Evolutionary conservation across 2,113 vertebrate species (phyloP).

Genomic region (Mirounga angustirostris): DNA sequence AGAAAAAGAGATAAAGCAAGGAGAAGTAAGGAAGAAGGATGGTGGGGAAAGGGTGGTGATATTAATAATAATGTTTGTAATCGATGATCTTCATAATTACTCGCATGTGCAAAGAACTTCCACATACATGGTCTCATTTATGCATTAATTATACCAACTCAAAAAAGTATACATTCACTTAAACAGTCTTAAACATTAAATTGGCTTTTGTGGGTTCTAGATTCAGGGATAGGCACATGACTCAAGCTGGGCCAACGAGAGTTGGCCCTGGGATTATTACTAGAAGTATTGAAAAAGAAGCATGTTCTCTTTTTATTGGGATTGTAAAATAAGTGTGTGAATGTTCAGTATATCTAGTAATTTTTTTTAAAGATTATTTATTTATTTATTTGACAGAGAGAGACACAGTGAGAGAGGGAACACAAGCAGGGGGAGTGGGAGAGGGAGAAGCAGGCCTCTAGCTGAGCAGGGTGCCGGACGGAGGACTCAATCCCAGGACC

Average conservation of each 20-base stretch:
- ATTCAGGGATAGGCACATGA: not conserved
- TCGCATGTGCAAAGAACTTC: constrained; percentile 36
- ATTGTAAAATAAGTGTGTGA: not conserved
- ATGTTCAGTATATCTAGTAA: not conserved
- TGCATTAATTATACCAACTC: not conserved
- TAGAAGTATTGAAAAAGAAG: not conserved
- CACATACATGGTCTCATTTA: constrained; percentile 11
- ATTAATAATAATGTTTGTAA: not conserved
- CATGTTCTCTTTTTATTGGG: not conserved
- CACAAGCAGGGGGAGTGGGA: too few species aligned
- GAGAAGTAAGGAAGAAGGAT: not conserved
- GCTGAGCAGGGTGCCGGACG: too few species aligned
- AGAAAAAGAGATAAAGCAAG: not conserved
- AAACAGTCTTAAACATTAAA: not conserved
- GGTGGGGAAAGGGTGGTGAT: not conserved
- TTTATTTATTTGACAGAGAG: too few species aligned
- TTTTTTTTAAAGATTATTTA: not conserved
- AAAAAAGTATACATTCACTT: not conserved
- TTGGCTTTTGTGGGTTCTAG: not conserved
- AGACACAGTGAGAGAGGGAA: too few species aligned
- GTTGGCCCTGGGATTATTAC: not conserved
- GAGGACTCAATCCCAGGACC: too few species aligned
- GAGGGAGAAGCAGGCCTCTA: too few species aligned
- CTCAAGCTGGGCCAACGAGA: not conserved
- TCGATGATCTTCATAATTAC: not conserved